phyloP scores from a whole-genome alignment of 2,888 invertebrate species.

The Ecliptopera silaceata region DNA sequence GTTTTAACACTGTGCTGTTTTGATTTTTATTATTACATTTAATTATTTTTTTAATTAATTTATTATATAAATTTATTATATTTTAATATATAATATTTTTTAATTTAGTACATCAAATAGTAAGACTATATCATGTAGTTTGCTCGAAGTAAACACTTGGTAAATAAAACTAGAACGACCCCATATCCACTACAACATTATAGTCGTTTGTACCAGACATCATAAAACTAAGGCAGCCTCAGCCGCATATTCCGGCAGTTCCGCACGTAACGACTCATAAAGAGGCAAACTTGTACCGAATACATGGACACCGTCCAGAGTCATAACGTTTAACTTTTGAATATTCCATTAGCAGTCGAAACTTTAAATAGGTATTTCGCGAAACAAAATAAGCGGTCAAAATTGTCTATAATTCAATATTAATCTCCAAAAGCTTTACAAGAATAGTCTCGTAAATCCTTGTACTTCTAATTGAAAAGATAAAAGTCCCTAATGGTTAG shows the following conservation, averaged over 20 bases:
- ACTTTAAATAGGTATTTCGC: not conserved
- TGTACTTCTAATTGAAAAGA: constrained; percentile 15
- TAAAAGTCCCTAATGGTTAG: constrained; percentile 31
- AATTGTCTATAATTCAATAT: not conserved
- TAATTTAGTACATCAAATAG: no score
- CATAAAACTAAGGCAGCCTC: constrained; percentile 31
- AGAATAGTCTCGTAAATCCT: constrained; percentile 3
- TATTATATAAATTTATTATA: no score
- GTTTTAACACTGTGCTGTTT: no score
- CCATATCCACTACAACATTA: constrained; percentile 14
- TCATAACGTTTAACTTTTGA: constrained; percentile 28
- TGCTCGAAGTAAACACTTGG: constrained; percentile 12
- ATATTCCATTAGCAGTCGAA: constrained; percentile 13
- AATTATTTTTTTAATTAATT: no score
- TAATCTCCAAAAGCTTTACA: no score
- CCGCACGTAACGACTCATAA: constrained; percentile 26
- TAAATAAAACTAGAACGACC: constrained; percentile 19
- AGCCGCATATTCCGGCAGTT: constrained; percentile 19
- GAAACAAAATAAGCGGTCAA: not conserved
- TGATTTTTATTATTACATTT: no score
- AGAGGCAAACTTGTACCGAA: constrained; percentile 32
- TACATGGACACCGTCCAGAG: constrained; percentile 30
- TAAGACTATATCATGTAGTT: not conserved
- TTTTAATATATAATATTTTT: no score
- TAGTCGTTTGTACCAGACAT: constrained; percentile 31